A percentile compares a stretch with the other conserved stretches of the same genome.
phyloP scores from a whole-genome alignment of 2,797 vertebrate species.

The Sylvilagus floridanus region DNA sequence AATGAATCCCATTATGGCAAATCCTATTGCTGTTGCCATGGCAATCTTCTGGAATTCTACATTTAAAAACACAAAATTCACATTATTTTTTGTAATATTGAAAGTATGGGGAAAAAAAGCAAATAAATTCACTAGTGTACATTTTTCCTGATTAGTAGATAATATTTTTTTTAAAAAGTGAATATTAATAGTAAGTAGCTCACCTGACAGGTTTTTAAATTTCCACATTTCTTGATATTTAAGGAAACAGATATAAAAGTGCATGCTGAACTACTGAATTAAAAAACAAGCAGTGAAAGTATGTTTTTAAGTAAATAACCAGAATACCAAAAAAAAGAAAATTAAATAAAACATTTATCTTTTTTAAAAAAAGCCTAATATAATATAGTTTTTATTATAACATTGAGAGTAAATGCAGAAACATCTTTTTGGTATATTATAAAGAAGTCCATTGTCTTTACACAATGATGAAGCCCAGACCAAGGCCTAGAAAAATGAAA shows the following conservation, averaged over 20 bases:
- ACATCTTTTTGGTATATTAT: neutral
- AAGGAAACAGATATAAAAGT: constrained; percentile 4
- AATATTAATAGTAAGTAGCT: neutral
- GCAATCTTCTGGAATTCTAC: constrained; percentile 99
- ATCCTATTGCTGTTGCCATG: constrained; percentile 99
- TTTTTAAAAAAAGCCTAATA: neutral
- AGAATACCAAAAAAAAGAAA: neutral
- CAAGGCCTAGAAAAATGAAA: neutral
- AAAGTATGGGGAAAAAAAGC: neutral
- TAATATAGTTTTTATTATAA: neutral
- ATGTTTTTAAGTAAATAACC: constrained; percentile 40
- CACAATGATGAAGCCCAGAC: constrained; percentile 13
- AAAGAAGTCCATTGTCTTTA: neutral
- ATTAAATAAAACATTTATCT: too few relatives aligned
- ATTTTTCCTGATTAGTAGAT: neutral
- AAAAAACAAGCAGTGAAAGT: neutral
- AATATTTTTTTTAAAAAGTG: too few relatives aligned
- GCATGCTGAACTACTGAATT: neutral
- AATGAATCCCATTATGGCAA: constrained; percentile 99
- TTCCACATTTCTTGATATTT: constrained; percentile 16
- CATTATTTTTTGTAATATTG: neutral
- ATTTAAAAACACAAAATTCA: constrained; percentile 69
- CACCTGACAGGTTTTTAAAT: neutral
- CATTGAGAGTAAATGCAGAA: neutral
- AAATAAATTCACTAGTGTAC: neutral